phyloP scores from a whole-genome alignment of 2,888 invertebrate genomes.

The Acanthoscelides obtectus region DNA sequence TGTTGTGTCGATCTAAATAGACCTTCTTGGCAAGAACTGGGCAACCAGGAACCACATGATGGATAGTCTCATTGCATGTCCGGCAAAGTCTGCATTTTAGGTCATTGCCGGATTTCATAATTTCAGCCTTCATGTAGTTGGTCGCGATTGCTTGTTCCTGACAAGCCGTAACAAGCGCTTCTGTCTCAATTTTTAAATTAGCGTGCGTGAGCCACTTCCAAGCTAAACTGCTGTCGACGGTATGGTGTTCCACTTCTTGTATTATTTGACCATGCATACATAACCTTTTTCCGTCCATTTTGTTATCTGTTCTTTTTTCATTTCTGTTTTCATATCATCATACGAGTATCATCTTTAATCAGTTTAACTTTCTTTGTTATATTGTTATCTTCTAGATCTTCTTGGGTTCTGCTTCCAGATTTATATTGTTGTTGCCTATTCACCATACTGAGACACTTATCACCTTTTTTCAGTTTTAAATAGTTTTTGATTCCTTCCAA shows the following conservation, averaged over 20 bases:
- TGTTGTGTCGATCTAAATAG: no score
- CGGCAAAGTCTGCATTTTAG: no score
- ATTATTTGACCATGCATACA: background rate
- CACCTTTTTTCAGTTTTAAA: background rate
- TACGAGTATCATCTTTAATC: background rate
- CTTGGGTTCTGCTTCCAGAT: background rate
- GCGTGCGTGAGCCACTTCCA: background rate
- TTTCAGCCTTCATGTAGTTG: background rate
- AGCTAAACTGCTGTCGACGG: no score
- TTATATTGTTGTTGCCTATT: background rate
- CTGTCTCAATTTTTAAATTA: background rate
- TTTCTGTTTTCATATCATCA: background rate
- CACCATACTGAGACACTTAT: background rate
- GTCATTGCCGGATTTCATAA: no score
- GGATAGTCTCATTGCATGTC: no score
- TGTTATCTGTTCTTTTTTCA: no score
- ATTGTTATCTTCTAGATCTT: background rate
- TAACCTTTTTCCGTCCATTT: background rate
- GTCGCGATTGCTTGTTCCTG: background rate
- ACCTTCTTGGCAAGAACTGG: no score
- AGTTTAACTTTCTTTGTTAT: background rate
- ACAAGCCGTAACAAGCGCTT: background rate
- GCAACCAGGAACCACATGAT: background rate
- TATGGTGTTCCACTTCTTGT: background rate
- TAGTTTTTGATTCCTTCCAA: no score